A percentile compares a stretch with the other conserved stretches of the same genome.
These are phyloP conservation scores for Eubasilissa splendida DNA, from an alignment of 2,888 invertebrate species.

Conservation along the genomic window DNA sequence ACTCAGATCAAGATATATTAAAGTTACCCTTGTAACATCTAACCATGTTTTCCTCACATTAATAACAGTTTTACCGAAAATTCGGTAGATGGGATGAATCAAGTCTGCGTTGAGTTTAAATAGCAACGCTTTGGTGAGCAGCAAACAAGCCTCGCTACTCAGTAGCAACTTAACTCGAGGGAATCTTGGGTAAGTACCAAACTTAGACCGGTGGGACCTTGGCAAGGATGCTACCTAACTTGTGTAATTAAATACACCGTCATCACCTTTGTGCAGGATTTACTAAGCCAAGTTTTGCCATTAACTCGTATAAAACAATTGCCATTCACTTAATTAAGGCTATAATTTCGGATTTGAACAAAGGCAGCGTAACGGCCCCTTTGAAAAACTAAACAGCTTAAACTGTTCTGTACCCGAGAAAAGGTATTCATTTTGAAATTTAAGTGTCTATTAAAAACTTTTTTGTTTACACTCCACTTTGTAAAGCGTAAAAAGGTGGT, in stretches of 20 bases:
- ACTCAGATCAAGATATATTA: not conserved
- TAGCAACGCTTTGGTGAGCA: slow-evolving; percentile 24
- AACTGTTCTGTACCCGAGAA: not conserved
- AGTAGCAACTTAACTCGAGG: not conserved
- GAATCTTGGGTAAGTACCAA: slow-evolving; percentile 20
- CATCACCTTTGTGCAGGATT: slow-evolving; percentile 51
- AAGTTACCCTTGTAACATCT: not conserved
- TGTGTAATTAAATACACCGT: slow-evolving; percentile 53
- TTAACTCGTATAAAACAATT: slow-evolving; percentile 32
- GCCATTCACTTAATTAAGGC: slow-evolving; percentile 34
- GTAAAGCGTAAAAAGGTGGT: too few species aligned
- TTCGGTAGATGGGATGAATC: slow-evolving; percentile 17
- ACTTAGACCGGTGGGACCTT: slow-evolving; percentile 20
- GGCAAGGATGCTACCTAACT: slow-evolving; percentile 39
- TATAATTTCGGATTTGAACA: slow-evolving; percentile 30
- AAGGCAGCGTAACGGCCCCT: not conserved
- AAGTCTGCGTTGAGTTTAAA: slow-evolving; percentile 36
- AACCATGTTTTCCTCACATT: slow-evolving; percentile 10
- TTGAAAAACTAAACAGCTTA: slow-evolving; percentile 2
- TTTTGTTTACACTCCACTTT: slow-evolving; percentile 1
- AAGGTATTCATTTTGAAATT: not conserved
- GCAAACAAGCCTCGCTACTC: slow-evolving; percentile 23
- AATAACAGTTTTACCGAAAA: not conserved
- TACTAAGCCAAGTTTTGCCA: slow-evolving; percentile 20
- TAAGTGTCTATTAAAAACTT: slow-evolving; percentile 6